Evolutionary conservation across 64 coral and sea anemone species (phyloP), one percentile per base, ranked within the genome.

Genomic region (Montipora capricornis): DNA sequence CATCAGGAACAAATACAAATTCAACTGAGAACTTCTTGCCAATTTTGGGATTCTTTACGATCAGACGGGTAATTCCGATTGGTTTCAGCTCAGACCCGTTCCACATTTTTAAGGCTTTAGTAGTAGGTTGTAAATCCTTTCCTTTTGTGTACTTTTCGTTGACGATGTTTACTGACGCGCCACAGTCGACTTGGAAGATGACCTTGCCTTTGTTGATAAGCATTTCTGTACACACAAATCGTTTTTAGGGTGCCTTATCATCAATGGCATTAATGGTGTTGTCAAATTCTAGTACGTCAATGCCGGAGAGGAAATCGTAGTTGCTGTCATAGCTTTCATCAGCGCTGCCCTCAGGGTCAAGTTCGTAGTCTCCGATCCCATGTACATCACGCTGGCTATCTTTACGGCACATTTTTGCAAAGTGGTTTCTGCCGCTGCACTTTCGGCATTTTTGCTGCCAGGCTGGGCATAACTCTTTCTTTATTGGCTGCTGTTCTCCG

Each of bases 361-460:
- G 8, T 52, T 87, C 90, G 70, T 46, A 84, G 8, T 84, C 51
- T 19, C 19, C 47, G 19, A 82, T 16, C 53, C 67, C 66, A 37
- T 91, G 44, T 20, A 81, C 49, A 37, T 74, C 20, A 16, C 2
- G 51, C 12, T 79, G 75, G 29, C 49, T 79, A 62, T 90, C 88
- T 53, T 80, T 76, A 5, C 37, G 46, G 45, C 52, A 77, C 12
- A 94, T 17, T 13, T 60, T 73, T 8, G 84, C 62, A 16, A 53
- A 89, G 64, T 89, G 93, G 29, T 89, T 87, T 84, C 55, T 44
- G 55, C 82, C 53, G 44, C 49, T 79, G 46, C 91, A 93, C 14
- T n/a, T 17, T 15, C 58, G 73, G 47, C 91, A 93, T n/a, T 57
- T 20, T 16, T 68, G 7, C 22, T 60, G 24, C 91, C 91, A 78